phyloP scores from a whole-genome alignment of 2,888 invertebrate genomes.

The Cephalotes varians region DNA sequence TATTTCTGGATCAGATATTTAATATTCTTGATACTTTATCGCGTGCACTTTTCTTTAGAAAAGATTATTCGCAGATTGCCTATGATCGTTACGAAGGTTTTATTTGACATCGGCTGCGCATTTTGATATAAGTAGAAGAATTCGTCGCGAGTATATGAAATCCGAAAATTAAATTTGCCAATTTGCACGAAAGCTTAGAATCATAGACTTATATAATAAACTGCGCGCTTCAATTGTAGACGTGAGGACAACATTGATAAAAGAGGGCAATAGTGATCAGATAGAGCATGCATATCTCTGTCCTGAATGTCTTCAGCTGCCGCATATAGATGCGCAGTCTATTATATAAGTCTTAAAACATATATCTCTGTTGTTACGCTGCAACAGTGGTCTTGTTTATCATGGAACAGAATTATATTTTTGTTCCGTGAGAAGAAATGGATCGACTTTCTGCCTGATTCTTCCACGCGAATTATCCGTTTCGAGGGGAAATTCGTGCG shows the following conservation, averaged over 20 bases:
- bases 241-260: too few relatives aligned
- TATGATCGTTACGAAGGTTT: not conserved
- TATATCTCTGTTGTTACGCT: not conserved
- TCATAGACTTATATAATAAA: too few relatives aligned
- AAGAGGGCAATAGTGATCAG: too few relatives aligned
- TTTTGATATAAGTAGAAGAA: not conserved
- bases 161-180: slow-evolving; percentile 49
- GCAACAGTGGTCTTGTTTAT: slow-evolving; percentile 19
- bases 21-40: not conserved
- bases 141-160: not conserved
- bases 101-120: not conserved
- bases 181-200: not conserved
- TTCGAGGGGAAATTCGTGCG: slow-evolving; percentile 56
- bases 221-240: too few relatives aligned
- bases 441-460: not conserved
- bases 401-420: slow-evolving; percentile 49
- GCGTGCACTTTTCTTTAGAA: not conserved
- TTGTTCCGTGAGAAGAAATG: slow-evolving; percentile 1
- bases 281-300: too few relatives aligned
- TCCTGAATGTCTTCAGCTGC: too few relatives aligned
- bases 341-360: too few relatives aligned
- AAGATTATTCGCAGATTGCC: not conserved
- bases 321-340: too few relatives aligned
- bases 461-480: slow-evolving; percentile 26
- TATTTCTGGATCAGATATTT: not conserved